Percentiles rank a stretch among this genome's conserved stretches.
Evolutionary conservation across 2,888 invertebrate species (phyloP).

Genomic region (Caenorhabditis doughertyi): DNA sequence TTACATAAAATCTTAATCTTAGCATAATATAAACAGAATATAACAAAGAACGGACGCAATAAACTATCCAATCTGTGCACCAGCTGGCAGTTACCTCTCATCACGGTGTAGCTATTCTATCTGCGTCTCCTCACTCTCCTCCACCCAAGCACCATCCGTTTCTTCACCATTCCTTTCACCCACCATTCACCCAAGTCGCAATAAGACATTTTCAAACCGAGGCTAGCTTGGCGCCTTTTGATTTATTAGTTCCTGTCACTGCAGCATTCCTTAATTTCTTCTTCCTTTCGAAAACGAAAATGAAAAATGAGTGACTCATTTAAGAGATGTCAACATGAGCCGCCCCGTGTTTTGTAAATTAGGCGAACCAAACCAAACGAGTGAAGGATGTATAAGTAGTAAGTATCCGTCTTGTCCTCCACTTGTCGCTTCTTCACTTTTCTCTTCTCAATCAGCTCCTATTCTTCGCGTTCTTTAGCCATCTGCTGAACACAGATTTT

Average conservation of each 20-base stretch:
- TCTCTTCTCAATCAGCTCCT: conserved; percentile 6
- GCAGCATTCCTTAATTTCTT: background rate
- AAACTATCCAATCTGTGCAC: conserved; percentile 39
- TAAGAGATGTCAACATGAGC: conserved; percentile 7
- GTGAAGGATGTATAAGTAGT: conserved; percentile 12
- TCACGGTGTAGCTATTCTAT: conserved; percentile 24
- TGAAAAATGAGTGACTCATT: conserved; percentile 24
- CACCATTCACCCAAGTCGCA: conserved; percentile 3
- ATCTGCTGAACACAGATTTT: background rate
- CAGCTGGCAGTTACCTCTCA: conserved; percentile 42
- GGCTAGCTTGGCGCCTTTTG: conserved; percentile 23
- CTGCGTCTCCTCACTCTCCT: conserved; percentile 28
- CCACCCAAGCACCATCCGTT: background rate
- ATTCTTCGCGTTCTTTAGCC: conserved; percentile 8
- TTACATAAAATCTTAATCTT: background rate
- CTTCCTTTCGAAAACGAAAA: conserved; percentile 5
- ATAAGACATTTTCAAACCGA: conserved; percentile 29
- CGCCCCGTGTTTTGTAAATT: conserved; percentile 24
- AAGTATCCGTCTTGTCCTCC: background rate
- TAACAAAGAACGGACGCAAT: conserved; percentile 13
- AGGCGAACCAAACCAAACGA: conserved; percentile 15
- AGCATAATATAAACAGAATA: conserved; percentile 8
- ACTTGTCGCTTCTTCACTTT: conserved; percentile 37
- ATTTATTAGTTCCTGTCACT: conserved; percentile 15
- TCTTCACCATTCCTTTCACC: conserved; percentile 7